phyloP scores from a whole-genome alignment of 2,113 vertebrate genomes.

The chimpanzee (Pan troglodytes) region DNA sequence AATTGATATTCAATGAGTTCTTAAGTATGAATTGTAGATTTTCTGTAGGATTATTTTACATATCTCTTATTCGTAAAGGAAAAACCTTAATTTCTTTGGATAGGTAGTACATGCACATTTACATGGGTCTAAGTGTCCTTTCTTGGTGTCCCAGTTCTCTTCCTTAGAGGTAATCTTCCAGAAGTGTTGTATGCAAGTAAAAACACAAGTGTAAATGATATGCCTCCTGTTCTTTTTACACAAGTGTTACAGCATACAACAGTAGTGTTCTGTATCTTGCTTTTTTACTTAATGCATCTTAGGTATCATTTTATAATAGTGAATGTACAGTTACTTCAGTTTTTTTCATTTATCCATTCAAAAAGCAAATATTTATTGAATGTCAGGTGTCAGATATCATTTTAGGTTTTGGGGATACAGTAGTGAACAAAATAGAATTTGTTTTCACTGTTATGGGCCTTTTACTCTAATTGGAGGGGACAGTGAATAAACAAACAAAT shows the following conservation, averaged over 20 bases:
- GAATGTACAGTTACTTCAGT: not conserved
- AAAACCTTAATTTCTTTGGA: not conserved
- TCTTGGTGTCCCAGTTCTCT: not conserved
- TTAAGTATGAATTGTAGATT: not conserved
- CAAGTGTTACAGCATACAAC: not conserved
- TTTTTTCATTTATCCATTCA: not conserved
- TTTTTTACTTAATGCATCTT: conserved; percentile 5
- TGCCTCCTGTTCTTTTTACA: not conserved
- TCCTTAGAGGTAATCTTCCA: not conserved
- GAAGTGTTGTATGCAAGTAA: not conserved
- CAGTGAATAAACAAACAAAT: not conserved
- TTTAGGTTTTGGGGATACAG: not conserved
- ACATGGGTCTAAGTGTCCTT: not conserved
- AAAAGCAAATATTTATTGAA: not conserved
- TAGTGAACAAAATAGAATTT: not conserved
- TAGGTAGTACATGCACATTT: not conserved
- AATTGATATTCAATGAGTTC: not conserved
- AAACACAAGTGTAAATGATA: not conserved
- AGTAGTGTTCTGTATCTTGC: not conserved
- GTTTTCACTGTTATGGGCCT: not conserved
- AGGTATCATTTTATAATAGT: not conserved
- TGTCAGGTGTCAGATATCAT: not conserved
- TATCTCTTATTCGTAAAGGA: conserved; percentile 41
- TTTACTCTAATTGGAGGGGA: not conserved
- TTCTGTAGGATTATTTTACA: not conserved